Base-by-base conservation (phyloP, 2,888 invertebrate species). In the Hoplodrina blanda region DNA sequence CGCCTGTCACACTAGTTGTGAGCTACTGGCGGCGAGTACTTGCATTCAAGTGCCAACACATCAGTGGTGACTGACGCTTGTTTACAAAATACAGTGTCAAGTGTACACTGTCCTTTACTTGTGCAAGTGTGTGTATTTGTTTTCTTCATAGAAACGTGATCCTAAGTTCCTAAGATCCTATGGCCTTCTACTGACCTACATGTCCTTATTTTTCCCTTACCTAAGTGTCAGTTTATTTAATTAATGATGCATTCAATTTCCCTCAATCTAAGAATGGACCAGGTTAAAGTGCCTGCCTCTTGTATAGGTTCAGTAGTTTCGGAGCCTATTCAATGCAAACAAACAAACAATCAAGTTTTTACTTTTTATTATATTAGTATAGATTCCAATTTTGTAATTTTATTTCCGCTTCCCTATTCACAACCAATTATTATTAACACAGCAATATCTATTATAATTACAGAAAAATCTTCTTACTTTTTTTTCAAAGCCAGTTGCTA, bases 21-120 rank as follows among this genome's bases (percentile, higher is more conserved):
- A 76, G 66, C 72, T 75, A 70, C 70, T 62, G 81, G 57, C 30
- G 63, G 61, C 59, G 61, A 64, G 77, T 66, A 57, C 78, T 65
- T 57, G 64, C 71, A 81, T 78, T 81, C 81, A 78, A 78, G 81
- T 78, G 78, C 63, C 81, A 71, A 66, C n/a, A 50, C 52, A 30
- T 57, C 71, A 61, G 37, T 15, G 52, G 13, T 67, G 71, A 81
- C 33, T 81, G 78, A 76, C 71, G 62, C 70, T 67, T 76, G 78
- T 67, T 71, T 81, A 81, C 71, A 59, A 62, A 70, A 69, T 25
- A 44, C 62, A 76, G 60, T 76, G 60, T 69, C 77, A 76, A 81
- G 81, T 76, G 50, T 50, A 70, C 53, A 62, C 30, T 52, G 50
- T n/a, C 30, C 74, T 72, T 60, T 25, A 59, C 50, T 37, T 62